Base-by-base conservation (phyloP, 2,888 invertebrate genomes). In the Scaeva pyrastri region DNA sequence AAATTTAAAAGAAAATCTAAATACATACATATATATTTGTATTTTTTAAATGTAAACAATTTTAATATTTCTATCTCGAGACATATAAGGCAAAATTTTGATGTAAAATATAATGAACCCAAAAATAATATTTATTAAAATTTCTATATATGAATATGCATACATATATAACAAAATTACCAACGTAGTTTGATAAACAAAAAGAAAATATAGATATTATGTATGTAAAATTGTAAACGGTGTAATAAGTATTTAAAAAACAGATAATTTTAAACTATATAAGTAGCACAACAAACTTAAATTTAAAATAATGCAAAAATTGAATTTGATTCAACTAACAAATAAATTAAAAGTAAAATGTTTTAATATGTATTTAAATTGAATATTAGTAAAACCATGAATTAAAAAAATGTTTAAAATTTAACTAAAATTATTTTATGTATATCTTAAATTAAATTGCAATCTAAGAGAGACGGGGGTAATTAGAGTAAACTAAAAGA, bases 241-340 rank as follows among this genome's bases (percentile, higher is more conserved):
- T 74, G 86, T 86, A 86, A 78, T 74, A 74, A 56, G 26, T 82
- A 70, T 70, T 78, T 77, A 45, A 71, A 16, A 41, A 78, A 60
- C 2, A 68, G 52, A 43, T 8, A 78, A 60, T 21, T 58, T 56
- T 45, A 41, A 79, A 56, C 36, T n/a, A 62, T 10, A 60, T 21
- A 64, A 48, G 86, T 82, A 82, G 86, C 86, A 86, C 86, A 85
- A 85, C 85, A 43, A 86, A 82, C 73, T 73, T 77, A 82, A 77
- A 43, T 68, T 31, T 52, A 43, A 41, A 76, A 8, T n/a, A 52
- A 52, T 0, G 56, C 19, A 50, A 48, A 75, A 70, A 58, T 39
- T 85, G 86, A 86, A 86, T 86, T 82, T 78, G 86, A 86, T 86
- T 86, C 86, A 82, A 70, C 31, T 81, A 71, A 85, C 39, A 70